phyloP scores from a whole-genome alignment of 2,797 vertebrate genomes.

The Melopsittacus undulatus region DNA sequence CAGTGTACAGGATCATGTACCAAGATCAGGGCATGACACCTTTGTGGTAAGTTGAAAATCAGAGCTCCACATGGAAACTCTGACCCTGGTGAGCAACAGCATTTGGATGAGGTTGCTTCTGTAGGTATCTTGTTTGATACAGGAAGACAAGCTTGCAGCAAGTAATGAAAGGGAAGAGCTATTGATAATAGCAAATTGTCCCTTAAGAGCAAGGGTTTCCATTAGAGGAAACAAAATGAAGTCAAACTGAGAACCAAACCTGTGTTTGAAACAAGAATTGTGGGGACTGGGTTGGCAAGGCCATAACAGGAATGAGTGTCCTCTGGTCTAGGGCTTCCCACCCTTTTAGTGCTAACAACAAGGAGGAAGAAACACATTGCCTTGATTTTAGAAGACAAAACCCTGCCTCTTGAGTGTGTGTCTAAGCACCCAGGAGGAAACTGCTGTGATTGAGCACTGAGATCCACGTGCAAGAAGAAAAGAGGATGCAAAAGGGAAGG shows the following conservation, averaged over 20 bases:
- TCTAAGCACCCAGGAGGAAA: too few species aligned
- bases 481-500: background rate
- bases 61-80: background rate
- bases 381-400: background rate
- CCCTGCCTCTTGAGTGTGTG: background rate
- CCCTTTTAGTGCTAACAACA: background rate
- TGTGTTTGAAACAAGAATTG: background rate
- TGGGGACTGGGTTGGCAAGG: background rate
- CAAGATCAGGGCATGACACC: too few species aligned
- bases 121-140: accelerated
- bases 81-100: background rate
- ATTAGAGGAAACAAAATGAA: background rate
- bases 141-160: background rate
- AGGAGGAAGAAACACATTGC: background rate
- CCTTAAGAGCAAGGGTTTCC: background rate
- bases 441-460: background rate
- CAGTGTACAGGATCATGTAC: too few species aligned
- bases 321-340: background rate
- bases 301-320: background rate
- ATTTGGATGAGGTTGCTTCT: background rate
- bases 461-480: background rate
- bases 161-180: background rate
- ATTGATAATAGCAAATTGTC: background rate
- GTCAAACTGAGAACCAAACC: background rate
- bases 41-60: background rate